Conservation (phyloP, 2,113 vertebrate genomes). For the Peucedramus taeniatus region DNA sequence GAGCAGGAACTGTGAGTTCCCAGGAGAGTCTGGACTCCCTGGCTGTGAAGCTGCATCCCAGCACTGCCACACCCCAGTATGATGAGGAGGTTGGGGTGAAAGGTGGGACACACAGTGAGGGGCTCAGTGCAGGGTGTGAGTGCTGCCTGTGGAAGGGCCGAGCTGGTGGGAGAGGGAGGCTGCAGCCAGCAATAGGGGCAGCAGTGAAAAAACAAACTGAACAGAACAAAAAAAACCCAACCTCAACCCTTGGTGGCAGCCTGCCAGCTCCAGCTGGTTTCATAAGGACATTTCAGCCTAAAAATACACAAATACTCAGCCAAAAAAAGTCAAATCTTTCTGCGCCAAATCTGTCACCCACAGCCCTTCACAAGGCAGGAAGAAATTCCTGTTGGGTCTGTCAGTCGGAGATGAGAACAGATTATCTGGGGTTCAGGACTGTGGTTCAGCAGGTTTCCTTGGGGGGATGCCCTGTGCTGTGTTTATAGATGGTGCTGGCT, state of each 20-base stretch:
- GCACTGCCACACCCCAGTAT: rapidly evolving
- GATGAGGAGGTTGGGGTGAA: background rate
- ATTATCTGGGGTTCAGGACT: background rate
- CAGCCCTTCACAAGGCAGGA: background rate
- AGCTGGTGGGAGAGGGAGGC: background rate
- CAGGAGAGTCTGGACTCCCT: background rate
- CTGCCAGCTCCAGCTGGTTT: conserved; percentile 51
- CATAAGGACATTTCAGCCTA: conserved; percentile 24
- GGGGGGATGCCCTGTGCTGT: background rate
- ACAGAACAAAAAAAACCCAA: background rate
- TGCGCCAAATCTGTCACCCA: background rate
- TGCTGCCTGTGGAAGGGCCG: background rate
- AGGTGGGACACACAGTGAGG: background rate
- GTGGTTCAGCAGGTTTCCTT: background rate
- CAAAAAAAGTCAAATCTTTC: conserved; percentile 2
- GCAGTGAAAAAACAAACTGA: background rate
- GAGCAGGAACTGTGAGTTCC: background rate
- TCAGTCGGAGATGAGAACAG: background rate
- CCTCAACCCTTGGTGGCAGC: conserved; percentile 4
- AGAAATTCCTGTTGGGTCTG: conserved; percentile 14
- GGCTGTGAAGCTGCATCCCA: background rate
- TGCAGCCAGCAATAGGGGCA: background rate
- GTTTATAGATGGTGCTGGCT: background rate
- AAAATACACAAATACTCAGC: conserved; percentile 36
- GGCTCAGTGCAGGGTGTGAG: background rate